Evolutionary conservation across 1,140 invertebrate species (phyloP).

Genomic region (Drosophila setifemur): DNA sequence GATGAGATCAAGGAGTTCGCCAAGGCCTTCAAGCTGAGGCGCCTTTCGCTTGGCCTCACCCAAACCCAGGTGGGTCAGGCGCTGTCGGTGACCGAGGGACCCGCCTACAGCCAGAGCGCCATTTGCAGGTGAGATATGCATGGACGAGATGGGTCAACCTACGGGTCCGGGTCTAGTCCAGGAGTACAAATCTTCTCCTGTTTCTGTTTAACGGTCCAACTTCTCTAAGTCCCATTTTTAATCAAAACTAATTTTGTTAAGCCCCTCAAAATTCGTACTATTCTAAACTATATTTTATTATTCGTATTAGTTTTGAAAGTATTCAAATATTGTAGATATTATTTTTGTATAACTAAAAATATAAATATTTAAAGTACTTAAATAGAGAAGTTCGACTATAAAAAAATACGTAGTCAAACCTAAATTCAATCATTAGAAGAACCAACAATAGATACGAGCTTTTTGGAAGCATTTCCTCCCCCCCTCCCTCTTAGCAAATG

Average conservation of each 20-base stretch:
- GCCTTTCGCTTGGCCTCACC: constrained; percentile 95
- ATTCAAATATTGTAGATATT: too few species aligned
- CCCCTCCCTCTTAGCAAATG: constrained; percentile 30
- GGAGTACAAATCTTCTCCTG: background rate
- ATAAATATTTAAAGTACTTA: too few species aligned
- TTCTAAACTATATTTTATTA: too few species aligned
- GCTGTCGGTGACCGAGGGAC: constrained; percentile 96
- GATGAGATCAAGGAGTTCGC: constrained; percentile 99
- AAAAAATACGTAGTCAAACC: background rate
- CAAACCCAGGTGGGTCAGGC: constrained; percentile 98
- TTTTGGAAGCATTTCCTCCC: constrained; percentile 25
- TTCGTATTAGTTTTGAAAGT: too few species aligned
- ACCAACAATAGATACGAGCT: background rate
- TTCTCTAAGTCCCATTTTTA: background rate
- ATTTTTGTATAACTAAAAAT: too few species aligned
- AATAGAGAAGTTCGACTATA: background rate
- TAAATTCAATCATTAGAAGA: background rate
- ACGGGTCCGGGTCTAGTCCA: background rate
- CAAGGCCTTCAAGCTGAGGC: constrained; percentile 96
- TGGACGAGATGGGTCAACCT: constrained; percentile 1
- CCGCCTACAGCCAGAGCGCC: constrained; percentile 98
- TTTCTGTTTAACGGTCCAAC: background rate
- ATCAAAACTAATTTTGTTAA: too few species aligned
- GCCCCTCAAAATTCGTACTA: too few species aligned
- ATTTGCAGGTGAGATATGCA: constrained; percentile 94